phyloP scores from a whole-genome alignment of 2,797 vertebrate genomes.

The Siniperca scherzeri region DNA sequence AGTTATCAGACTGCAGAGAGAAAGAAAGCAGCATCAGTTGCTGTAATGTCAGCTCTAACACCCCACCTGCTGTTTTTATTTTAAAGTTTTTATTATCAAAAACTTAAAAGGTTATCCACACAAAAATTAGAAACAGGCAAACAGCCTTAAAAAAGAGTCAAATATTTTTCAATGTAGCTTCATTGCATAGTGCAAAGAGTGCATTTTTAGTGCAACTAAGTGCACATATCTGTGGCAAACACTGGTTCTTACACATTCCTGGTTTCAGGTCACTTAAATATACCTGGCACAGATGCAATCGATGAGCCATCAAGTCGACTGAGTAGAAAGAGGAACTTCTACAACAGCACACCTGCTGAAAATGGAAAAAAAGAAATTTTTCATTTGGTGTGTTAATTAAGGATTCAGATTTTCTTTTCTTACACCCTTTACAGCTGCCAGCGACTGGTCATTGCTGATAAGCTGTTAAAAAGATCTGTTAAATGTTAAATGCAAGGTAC shows the following conservation, averaged over 20 bases:
- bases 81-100: no score
- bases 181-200: background rate
- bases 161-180: background rate
- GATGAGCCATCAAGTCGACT: background rate
- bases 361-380: background rate
- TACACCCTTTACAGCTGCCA: background rate
- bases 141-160: no score
- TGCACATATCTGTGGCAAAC: background rate
- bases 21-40: background rate
- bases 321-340: background rate
- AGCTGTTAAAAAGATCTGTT: background rate
- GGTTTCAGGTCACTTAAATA: background rate
- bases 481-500: background rate
- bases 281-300: background rate
- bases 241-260: no score
- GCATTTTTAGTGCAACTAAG: no score
- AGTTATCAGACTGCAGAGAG: background rate
- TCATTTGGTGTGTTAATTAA: background rate
- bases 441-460: background rate
- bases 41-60: background rate
- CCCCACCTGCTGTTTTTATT: background rate
- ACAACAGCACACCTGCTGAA: background rate
- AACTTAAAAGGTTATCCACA: no score
- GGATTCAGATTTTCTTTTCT: background rate
- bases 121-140: no score